Percentiles rank a stretch among this genome's conserved stretches.
phyloP scores from a whole-genome alignment of 2,888 invertebrate genomes.

The Alcis repandata region DNA sequence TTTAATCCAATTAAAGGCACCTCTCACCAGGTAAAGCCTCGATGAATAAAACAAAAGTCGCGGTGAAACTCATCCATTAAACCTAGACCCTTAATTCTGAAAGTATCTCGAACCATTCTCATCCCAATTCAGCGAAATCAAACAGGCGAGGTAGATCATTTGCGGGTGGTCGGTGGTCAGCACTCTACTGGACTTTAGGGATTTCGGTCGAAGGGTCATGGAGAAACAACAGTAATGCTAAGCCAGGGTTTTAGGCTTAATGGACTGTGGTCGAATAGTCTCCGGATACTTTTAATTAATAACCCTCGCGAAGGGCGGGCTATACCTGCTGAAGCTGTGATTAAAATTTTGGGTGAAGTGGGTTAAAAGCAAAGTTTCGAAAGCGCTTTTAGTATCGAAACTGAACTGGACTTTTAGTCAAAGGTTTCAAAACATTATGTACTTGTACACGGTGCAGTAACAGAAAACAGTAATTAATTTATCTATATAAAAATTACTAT shows the following conservation, averaged over 20 bases:
- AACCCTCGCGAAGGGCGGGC: slow-evolving; percentile 68
- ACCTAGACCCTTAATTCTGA: slow-evolving; percentile 51
- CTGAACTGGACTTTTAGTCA: too few relatives aligned
- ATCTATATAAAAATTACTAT: too few relatives aligned
- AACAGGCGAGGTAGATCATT: slow-evolving; percentile 45
- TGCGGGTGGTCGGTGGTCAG: slow-evolving; percentile 57
- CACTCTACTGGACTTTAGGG: slow-evolving; percentile 72
- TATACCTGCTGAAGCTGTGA: slow-evolving; percentile 52
- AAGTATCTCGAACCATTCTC: slow-evolving; percentile 32
- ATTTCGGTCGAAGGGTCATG: slow-evolving; percentile 71
- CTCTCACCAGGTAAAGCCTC: slow-evolving; percentile 73
- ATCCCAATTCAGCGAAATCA: slow-evolving; percentile 38
- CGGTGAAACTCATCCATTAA: slow-evolving; percentile 56
- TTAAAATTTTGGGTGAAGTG: slow-evolving; percentile 53
- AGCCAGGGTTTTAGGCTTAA: slow-evolving; percentile 75
- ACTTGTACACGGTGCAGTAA: too few relatives aligned
- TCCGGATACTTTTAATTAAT: slow-evolving; percentile 74
- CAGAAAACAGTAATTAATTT: too few relatives aligned
- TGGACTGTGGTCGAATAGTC: slow-evolving; percentile 75
- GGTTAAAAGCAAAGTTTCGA: slow-evolving; percentile 45
- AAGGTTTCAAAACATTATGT: too few relatives aligned
- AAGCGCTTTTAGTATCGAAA: neutral
- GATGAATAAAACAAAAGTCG: slow-evolving; percentile 82
- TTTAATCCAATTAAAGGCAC: slow-evolving; percentile 81
- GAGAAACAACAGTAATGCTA: slow-evolving; percentile 74